These are phyloP conservation scores for Seriola dumerili DNA, from an alignment of 2,113 vertebrate genomes.

Conservation along the genomic window DNA sequence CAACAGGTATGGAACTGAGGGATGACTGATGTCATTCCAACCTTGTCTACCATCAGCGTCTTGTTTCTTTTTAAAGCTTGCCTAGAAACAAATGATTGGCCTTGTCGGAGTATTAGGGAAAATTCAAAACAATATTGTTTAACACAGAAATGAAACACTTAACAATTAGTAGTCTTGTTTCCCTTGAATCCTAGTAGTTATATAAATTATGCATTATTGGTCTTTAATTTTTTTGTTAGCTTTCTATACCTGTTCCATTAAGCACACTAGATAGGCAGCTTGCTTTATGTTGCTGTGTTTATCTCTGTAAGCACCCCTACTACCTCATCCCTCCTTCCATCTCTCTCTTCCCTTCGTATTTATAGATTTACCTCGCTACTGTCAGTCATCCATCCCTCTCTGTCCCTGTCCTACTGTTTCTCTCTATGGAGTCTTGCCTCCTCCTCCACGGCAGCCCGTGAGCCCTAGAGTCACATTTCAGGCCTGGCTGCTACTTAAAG, in stretches of 20 bases:
- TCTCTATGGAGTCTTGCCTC: conserved; percentile 80
- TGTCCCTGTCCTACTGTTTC: conserved; percentile 60
- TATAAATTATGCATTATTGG: background rate
- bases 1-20: background rate
- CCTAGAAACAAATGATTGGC: conserved; percentile 19
- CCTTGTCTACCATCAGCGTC: no score
- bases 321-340: background rate
- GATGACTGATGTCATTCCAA: background rate
- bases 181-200: background rate
- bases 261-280: background rate
- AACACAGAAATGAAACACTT: background rate
- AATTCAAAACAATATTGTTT: background rate
- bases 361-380: conserved; percentile 27
- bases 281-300: background rate
- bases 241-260: background rate
- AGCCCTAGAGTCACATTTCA: conserved; percentile 90
- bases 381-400: conserved; percentile 34
- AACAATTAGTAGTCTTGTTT: background rate
- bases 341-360: conserved; percentile 8
- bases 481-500: conserved; percentile 90
- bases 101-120: background rate
- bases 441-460: conserved; percentile 76
- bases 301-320: background rate
- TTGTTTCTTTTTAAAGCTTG: background rate
- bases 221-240: background rate